Conservation (phyloP, 2,113 vertebrate species). For the Cichladusa arquata region DNA sequence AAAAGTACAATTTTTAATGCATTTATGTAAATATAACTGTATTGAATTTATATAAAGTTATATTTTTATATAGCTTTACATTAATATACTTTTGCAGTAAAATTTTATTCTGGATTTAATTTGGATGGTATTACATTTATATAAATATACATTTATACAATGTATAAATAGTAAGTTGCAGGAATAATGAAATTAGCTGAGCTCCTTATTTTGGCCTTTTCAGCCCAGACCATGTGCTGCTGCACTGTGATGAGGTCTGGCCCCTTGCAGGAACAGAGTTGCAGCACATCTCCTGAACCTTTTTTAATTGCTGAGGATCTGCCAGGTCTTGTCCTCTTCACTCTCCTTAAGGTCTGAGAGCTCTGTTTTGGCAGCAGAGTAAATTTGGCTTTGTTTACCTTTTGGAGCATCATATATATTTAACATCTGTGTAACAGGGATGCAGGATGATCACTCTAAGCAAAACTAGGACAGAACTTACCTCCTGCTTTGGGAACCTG, state of each 20-base stretch:
- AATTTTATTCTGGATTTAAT: background rate
- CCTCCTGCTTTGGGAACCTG: background rate
- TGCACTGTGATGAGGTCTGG: background rate
- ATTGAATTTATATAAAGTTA: background rate
- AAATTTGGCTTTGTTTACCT: background rate
- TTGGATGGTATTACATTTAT: background rate
- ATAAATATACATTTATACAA: background rate
- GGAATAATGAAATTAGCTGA: background rate
- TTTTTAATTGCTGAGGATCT: background rate
- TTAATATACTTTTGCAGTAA: background rate
- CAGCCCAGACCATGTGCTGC: background rate
- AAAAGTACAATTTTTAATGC: background rate
- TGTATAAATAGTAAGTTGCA: background rate
- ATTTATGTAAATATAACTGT: background rate
- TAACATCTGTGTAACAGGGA: background rate
- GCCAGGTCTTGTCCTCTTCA: background rate
- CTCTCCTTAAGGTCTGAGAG: background rate
- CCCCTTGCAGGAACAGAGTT: rapidly evolving
- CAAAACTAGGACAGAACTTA: background rate
- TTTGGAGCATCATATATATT: background rate
- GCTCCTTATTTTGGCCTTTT: background rate
- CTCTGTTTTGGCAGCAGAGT: background rate
- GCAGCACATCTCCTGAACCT: background rate
- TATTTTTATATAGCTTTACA: background rate
- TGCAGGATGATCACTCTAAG: background rate